A percentile compares a stretch with the other conserved stretches of the same genome.
Evolutionary conservation across 2,888 invertebrate genomes (phyloP).

Genomic region (Heliconius ethilla): DNA sequence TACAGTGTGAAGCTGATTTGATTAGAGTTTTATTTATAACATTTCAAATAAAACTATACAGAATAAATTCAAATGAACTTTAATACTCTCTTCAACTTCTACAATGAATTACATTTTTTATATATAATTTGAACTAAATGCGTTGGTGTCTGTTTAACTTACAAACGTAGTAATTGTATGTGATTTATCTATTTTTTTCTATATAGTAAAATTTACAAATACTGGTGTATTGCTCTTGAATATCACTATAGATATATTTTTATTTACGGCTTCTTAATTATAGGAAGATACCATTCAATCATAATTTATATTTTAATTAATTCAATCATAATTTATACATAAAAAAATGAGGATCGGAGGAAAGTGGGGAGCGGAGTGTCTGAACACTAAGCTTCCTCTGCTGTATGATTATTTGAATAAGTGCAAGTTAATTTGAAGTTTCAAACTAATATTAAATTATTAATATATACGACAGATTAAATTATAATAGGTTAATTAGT

Average conservation of each 20-base stretch:
- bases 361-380: too few species aligned
- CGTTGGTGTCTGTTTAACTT: conserved; percentile 20
- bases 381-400: too few species aligned
- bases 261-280: not conserved
- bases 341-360: too few species aligned
- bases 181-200: conserved; percentile 27
- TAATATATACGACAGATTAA: not conserved
- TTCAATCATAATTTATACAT: too few species aligned
- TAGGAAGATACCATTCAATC: not conserved
- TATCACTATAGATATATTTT: conserved; percentile 58
- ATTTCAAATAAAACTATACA: conserved; percentile 54
- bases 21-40: not conserved
- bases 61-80: conserved; percentile 74
- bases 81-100: conserved; percentile 74
- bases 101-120: conserved; percentile 60
- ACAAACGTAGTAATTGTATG: conserved; percentile 29
- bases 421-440: not conserved
- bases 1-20: too few species aligned
- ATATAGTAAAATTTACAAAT: conserved; percentile 53
- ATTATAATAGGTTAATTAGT: not conserved
- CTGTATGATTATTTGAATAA: too few species aligned
- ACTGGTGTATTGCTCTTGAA: conserved; percentile 69
- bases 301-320: too few species aligned
- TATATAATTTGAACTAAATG: conserved; percentile 29
- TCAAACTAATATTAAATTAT: not conserved